These are phyloP conservation scores for Taxidea taxus DNA, from an alignment of 2,113 vertebrate genomes.

Conservation along the genomic window DNA sequence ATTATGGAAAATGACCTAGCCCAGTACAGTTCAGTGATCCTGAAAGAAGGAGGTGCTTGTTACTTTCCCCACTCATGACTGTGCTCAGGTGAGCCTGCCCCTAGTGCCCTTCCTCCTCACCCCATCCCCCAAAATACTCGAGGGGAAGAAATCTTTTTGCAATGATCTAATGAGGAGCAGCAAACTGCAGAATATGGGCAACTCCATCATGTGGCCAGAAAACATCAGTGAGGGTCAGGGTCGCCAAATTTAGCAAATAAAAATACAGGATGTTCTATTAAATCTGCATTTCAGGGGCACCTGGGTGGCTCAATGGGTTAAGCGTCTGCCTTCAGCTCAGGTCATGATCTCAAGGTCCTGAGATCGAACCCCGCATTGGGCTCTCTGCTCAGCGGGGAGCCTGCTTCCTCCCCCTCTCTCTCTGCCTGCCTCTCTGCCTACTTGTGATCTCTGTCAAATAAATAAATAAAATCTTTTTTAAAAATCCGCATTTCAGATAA, in stretches of 20 bases:
- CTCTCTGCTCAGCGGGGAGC: too few species aligned
- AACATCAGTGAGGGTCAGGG: background rate
- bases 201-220: background rate
- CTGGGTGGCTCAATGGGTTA: too few species aligned
- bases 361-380: too few species aligned
- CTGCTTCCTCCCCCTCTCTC: too few species aligned
- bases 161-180: background rate
- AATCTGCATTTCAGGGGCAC: background rate
- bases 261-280: background rate
- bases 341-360: too few species aligned
- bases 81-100: background rate
- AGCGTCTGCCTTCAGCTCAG: too few species aligned
- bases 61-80: background rate
- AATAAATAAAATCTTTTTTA: too few species aligned
- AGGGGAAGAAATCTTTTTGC: background rate
- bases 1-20: background rate
- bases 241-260: background rate
- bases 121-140: background rate
- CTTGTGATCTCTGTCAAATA: too few species aligned
- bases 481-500: background rate
- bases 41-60: background rate
- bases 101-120: background rate
- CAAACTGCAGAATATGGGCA: background rate
- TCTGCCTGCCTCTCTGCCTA: too few species aligned
- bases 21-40: background rate